Percentiles rank a stretch among this genome's conserved stretches.
Conservation (phyloP, 2,888 invertebrate genomes). For the Miltochrista miniata region DNA sequence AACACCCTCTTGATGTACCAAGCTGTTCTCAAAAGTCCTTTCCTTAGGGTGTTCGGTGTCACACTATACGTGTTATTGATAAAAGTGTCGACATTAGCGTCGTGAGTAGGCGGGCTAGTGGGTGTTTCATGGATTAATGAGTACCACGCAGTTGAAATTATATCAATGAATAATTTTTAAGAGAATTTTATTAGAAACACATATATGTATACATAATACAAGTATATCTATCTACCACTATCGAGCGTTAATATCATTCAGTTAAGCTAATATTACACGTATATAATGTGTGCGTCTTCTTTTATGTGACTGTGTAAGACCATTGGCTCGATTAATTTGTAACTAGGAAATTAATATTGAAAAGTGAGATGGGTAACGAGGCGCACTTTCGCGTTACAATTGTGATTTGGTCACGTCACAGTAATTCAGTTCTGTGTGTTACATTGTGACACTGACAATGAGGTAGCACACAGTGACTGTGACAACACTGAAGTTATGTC, state of each 20-base stretch:
- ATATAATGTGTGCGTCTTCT: conserved; percentile 32
- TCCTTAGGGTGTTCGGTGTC: not conserved
- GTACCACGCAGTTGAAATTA: conserved; percentile 41
- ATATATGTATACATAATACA: conserved; percentile 33
- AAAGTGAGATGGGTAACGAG: conserved; percentile 38
- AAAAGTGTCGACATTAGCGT: not conserved
- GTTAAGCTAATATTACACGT: conserved; percentile 43
- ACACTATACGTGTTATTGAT: not conserved
- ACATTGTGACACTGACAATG: not conserved
- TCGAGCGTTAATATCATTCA: conserved; percentile 47
- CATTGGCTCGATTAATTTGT: conserved; percentile 44
- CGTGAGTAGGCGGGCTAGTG: conserved; percentile 15
- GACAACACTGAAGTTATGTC: not conserved
- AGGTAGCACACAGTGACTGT: not conserved
- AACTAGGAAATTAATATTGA: conserved; percentile 39
- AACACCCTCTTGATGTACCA: too few species aligned
- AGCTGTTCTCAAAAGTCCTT: too few species aligned
- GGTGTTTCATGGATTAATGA: conserved; percentile 33
- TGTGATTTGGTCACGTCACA: not conserved
- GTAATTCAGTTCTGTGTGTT: too few species aligned
- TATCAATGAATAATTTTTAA: conserved; percentile 55
- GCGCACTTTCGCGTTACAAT: conserved; percentile 13
- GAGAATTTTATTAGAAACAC: conserved; percentile 50
- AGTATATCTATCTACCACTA: conserved; percentile 36
- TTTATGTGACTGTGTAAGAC: conserved; percentile 40